Evolutionary conservation across 2,113 vertebrate species (phyloP).

Genomic region (Jacana jacana): DNA sequence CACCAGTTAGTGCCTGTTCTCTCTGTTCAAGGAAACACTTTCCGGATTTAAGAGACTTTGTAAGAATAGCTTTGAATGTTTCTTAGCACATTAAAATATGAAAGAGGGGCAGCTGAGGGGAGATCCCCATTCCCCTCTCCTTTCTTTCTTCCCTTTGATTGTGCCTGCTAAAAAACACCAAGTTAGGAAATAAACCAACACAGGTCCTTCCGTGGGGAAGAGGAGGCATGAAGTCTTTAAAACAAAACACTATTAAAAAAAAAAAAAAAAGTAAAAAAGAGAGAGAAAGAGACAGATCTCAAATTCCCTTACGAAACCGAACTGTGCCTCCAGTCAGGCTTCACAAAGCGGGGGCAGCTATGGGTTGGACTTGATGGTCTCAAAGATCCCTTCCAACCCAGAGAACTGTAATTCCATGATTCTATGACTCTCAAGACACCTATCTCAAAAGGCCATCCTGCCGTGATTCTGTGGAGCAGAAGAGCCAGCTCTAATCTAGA

Average conservation of each 20-base stretch:
- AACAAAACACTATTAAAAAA: neutral
- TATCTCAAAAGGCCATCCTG: slow-evolving; percentile 23
- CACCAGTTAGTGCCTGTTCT: neutral
- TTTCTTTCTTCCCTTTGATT: neutral
- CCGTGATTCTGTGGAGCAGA: slow-evolving; percentile 1
- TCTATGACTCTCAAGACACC: neutral
- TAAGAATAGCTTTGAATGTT: neutral
- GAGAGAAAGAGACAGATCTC: neutral
- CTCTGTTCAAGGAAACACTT: neutral
- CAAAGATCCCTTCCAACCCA: too few species aligned
- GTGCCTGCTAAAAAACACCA: neutral
- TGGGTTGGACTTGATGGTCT: neutral
- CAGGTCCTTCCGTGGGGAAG: neutral
- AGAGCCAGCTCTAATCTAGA: slow-evolving; percentile 5
- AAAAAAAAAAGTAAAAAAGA: neutral
- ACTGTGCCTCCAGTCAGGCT: neutral
- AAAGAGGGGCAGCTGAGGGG: neutral
- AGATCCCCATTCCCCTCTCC: neutral
- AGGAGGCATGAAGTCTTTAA: neutral
- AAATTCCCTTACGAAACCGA: neutral
- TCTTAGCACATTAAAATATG: neutral
- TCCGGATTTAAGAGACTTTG: neutral
- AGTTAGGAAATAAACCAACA: neutral
- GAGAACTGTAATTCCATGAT: too few species aligned
- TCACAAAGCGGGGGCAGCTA: neutral